These are phyloP conservation scores for Sialis fuliginosa DNA, from an alignment of 2,888 invertebrate genomes.

Conservation along the genomic window DNA sequence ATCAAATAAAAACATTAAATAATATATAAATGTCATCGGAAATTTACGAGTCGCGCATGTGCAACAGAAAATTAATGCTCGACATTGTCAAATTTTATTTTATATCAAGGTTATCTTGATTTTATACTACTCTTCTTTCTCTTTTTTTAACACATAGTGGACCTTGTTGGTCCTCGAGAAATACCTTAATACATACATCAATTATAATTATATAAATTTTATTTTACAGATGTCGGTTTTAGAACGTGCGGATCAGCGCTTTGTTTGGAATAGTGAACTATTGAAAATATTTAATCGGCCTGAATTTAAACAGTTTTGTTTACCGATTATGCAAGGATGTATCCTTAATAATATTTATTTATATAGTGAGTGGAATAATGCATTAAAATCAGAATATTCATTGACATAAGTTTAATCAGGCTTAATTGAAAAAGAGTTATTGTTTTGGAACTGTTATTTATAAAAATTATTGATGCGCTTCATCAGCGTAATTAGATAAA, in stretches of 20 bases:
- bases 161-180: not conserved
- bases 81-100: too few species aligned
- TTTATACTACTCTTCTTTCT: too few species aligned
- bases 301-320: constrained; percentile 59
- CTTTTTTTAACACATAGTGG: not conserved
- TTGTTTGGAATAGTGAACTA: constrained; percentile 85
- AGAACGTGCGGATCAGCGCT: constrained; percentile 68
- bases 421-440: too few species aligned
- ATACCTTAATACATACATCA: not conserved
- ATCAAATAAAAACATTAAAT: too few species aligned
- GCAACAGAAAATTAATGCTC: too few species aligned
- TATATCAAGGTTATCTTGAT: too few species aligned
- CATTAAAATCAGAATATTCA: too few species aligned
- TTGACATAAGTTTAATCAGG: too few species aligned
- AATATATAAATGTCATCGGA: too few species aligned
- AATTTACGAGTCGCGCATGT: too few species aligned
- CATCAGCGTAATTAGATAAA: not conserved
- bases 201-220: not conserved
- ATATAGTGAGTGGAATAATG: too few species aligned
- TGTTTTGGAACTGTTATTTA: not conserved
- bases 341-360: constrained; percentile 30
- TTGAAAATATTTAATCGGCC: constrained; percentile 57
- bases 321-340: constrained; percentile 88
- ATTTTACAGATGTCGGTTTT: constrained; percentile 47
- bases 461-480: not conserved